A percentile compares a stretch with the other conserved stretches of the same genome.
Evolutionary conservation across 1,140 invertebrate species (phyloP).

Genomic region (Saccostrea glomerata): DNA sequence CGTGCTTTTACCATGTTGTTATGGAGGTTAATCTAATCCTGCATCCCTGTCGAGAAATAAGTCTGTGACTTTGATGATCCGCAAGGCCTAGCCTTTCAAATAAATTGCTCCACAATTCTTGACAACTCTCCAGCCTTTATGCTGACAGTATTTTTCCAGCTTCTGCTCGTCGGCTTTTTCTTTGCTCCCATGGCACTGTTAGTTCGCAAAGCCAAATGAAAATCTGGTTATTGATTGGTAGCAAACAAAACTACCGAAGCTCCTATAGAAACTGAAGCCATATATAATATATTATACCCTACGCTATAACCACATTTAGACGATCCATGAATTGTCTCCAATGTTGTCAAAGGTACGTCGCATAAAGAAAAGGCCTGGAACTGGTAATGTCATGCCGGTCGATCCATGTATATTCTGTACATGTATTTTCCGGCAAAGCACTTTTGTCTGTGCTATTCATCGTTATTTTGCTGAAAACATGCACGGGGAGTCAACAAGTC

Average conservation of each 20-base stretch:
- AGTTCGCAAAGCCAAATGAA: constrained; percentile 33
- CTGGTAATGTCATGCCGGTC: not conserved
- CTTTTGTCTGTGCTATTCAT: not conserved
- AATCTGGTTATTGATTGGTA: constrained; percentile 10
- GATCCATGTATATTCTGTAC: not conserved
- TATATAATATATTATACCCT: no score
- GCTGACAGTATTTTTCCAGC: not conserved
- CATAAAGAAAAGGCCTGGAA: not conserved
- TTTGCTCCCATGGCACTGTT: constrained; percentile 30
- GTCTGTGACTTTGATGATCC: not conserved
- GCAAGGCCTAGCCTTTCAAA: not conserved
- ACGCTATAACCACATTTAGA: not conserved
- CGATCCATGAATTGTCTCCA: not conserved
- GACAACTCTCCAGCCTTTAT: not conserved
- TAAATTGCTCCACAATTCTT: not conserved
- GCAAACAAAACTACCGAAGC: not conserved
- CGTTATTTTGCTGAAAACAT: not conserved
- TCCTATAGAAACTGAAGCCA: not conserved
- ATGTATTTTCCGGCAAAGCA: not conserved
- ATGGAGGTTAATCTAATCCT: not conserved
- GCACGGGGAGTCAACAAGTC: not conserved
- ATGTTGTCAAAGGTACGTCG: not conserved
- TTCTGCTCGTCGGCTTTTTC: not conserved
- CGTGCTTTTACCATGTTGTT: not conserved
- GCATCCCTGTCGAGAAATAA: not conserved